phyloP scores from a whole-genome alignment of 1,140 invertebrate genomes.

The Eubasilissa regina region DNA sequence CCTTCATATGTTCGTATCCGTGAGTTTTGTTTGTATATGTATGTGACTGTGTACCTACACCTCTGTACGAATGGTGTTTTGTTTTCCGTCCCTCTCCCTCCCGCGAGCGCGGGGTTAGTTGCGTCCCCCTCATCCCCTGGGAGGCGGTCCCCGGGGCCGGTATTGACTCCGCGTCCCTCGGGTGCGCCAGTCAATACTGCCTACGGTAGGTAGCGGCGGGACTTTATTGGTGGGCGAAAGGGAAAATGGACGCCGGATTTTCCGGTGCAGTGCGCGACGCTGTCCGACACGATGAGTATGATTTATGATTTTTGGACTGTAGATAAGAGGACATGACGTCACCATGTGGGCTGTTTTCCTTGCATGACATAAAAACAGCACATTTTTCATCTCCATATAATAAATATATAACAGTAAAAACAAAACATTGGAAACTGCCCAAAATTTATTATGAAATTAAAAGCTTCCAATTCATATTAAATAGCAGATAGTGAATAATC shows the following conservation, averaged over 20 bases:
- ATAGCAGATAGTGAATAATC: too few species aligned
- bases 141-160: constrained; percentile 72
- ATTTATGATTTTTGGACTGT: constrained; percentile 4
- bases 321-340: too few species aligned
- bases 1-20: neutral
- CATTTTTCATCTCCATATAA: too few species aligned
- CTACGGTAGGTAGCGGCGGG: constrained; percentile 52
- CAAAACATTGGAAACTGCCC: too few species aligned
- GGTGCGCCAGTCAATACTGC: constrained; percentile 59
- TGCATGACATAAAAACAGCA: too few species aligned
- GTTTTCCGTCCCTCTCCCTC: constrained; percentile 48
- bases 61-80: constrained; percentile 18
- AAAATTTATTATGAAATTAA: too few species aligned
- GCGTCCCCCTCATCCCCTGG: constrained; percentile 33
- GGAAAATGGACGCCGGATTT: constrained; percentile 41
- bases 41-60: constrained; percentile 31
- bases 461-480: too few species aligned
- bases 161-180: constrained; percentile 65
- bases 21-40: constrained; percentile 15
- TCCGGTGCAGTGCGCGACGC: constrained; percentile 28
- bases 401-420: too few species aligned
- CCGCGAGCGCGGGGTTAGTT: neutral
- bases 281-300: neutral
- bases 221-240: constrained; percentile 57
- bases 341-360: too few species aligned